Base-by-base conservation (phyloP, 1,140 invertebrate genomes). In the Plutomurus gul region DNA sequence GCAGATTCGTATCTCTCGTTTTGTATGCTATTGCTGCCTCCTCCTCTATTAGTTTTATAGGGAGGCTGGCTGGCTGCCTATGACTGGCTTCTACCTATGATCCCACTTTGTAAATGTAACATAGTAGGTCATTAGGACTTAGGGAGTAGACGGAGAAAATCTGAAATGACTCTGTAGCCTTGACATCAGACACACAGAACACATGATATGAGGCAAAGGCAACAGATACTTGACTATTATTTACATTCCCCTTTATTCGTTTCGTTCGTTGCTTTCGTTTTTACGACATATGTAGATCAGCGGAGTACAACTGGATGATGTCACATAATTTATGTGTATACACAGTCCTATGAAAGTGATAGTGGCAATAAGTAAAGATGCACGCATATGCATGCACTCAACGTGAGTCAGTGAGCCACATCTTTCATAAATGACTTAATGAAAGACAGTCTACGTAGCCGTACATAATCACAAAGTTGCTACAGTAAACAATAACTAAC, bases 231-330 rank as follows among this genome's bases (percentile, higher is more conserved):
- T 27, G 1, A 30, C 25, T 25, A 30, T 27, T 18, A 60, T 27
- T 56, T 27, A n/a, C 27, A 65, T 33, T 65, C 25, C 25, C 27
- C 16, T 33, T 65, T n/a, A n/a, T n/a, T n/a, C 56, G 16, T 33
- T 33, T 65, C 18, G 18, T 65, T n/a, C 30, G n/a, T 27, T 65
- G 56, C 56, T 65, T 65, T 65, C 56, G 56, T 65, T 65, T 65
- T 65, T 65, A 65, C 56, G 56, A 65, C 56, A 65, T 65, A 65
- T 65, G 56, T 65, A 65, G 56, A 65, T 65, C 56, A 65, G 18
- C 56, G 16, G 36, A 30, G 56, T 33, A 65, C 56, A 65, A 65
- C 56, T 65, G 56, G 56, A 65, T 65, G 56, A 65, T 65, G 56
- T 65, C 56, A 65, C 56, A 65, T 65, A 65, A 65, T 65, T 65